phyloP scores from a whole-genome alignment of 30 jellyfish, hydroid and myxozoan species.

The Chrysaora quinquecirrha region DNA sequence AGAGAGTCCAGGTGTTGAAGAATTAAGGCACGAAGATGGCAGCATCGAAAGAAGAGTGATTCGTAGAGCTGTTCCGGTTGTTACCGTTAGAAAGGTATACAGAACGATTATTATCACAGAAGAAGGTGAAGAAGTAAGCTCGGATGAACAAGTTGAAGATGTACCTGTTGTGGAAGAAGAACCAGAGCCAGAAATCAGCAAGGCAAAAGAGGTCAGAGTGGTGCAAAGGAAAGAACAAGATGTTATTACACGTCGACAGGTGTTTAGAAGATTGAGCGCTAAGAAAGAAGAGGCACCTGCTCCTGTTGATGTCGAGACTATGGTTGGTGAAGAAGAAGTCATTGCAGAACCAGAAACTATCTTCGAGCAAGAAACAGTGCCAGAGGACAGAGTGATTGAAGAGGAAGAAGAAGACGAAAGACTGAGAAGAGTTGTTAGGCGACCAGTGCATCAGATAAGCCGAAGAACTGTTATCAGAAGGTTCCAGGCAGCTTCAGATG shows the following conservation, averaged over 20 bases:
- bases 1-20: no score
- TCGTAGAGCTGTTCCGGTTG: no score
- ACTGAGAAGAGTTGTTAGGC: conserved; percentile 23
- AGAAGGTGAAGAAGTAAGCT: no score
- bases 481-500: conserved; percentile 59
- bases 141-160: no score
- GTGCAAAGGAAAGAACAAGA: neutral
- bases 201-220: neutral
- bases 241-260: neutral
- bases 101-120: no score
- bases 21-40: no score
- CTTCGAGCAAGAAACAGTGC: conserved; percentile 29
- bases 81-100: no score
- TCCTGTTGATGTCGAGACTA: no score
- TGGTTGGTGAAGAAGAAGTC: neutral
- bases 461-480: conserved; percentile 72
- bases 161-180: no score
- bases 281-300: neutral
- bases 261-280: neutral
- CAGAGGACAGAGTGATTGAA: conserved; percentile 6
- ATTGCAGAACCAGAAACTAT: neutral
- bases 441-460: conserved; percentile 47
- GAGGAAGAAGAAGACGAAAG: conserved; percentile 29
- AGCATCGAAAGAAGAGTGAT: no score
- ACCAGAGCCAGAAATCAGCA: no score